Percentiles rank a stretch among this genome's conserved stretches.
Conservation (phyloP, 2,113 vertebrate species). For the Gnathonemus echidnorhynchus region DNA sequence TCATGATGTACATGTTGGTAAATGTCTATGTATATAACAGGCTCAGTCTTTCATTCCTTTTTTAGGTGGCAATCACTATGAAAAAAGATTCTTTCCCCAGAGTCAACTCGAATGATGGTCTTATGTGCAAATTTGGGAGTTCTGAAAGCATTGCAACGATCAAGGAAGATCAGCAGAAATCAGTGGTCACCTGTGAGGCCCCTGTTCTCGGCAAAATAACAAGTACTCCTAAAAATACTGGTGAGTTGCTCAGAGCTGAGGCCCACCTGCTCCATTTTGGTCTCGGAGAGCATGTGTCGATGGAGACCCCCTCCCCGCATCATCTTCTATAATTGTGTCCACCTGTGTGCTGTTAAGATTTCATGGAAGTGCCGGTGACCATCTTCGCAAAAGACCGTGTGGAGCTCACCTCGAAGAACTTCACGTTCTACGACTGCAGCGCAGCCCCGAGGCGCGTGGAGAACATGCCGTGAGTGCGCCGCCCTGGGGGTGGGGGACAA, state of each 20-base stretch:
- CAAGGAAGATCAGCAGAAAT: slow-evolving; percentile 19
- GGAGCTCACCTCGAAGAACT: slow-evolving; percentile 71
- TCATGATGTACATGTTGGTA: neutral
- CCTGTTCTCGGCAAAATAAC: slow-evolving; percentile 46
- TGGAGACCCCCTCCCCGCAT: too few relatives aligned
- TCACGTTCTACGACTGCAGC: slow-evolving; percentile 85
- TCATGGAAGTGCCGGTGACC: slow-evolving; percentile 67
- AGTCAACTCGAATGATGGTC: slow-evolving; percentile 46
- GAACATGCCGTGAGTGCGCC: slow-evolving; percentile 81
- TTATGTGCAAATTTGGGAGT: slow-evolving; percentile 43
- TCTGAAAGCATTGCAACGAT: slow-evolving; percentile 37
- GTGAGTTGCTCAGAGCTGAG: slow-evolving; percentile 27
- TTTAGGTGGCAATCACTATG: slow-evolving; percentile 55
- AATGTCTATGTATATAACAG: neutral
- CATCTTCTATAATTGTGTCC: neutral
- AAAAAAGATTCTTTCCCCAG: slow-evolving; percentile 42
- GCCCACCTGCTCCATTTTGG: neutral
- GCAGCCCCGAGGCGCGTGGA: slow-evolving; percentile 69
- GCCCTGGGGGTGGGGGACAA: neutral
- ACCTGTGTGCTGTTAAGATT: slow-evolving; percentile 57
- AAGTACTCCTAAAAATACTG: slow-evolving; percentile 49
- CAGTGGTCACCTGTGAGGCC: slow-evolving; percentile 53
- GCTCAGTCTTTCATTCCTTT: neutral
- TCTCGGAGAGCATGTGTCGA: neutral
- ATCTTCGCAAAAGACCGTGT: slow-evolving; percentile 57